Evolutionary conservation across 2,797 vertebrate species (phyloP).

Genomic region (Takifugu rubripes): DNA sequence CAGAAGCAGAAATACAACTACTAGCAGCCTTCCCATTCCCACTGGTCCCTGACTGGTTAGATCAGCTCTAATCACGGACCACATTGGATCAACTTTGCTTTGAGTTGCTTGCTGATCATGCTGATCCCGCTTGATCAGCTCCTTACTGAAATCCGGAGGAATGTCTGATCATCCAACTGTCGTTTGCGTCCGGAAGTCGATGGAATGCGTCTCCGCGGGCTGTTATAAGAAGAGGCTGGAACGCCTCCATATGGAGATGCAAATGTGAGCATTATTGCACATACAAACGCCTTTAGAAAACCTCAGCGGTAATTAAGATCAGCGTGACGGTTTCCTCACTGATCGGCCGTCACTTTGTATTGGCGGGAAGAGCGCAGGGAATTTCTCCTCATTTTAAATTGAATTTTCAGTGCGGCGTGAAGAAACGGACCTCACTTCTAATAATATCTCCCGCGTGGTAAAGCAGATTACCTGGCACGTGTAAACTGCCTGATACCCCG

Average conservation of each 20-base stretch:
- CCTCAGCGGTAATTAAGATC: no score
- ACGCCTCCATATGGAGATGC: neutral
- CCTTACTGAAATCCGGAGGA: constrained; percentile 39
- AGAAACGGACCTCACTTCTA: constrained; percentile 17
- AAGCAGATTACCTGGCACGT: constrained; percentile 56
- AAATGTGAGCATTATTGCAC: no score
- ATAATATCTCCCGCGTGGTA: constrained; percentile 31
- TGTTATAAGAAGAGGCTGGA: constrained; percentile 4
- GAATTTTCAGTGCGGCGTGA: no score
- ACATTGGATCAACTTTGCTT: constrained; percentile 56
- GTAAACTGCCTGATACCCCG: constrained; percentile 47
- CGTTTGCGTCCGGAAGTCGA: neutral
- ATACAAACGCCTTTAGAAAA: no score
- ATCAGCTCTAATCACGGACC: constrained; percentile 48
- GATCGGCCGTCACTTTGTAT: no score
- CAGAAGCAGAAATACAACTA: no score
- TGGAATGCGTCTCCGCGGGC: neutral
- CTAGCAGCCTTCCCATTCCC: no score
- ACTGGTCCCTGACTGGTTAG: constrained; percentile 12
- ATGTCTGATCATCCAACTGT: constrained; percentile 6
- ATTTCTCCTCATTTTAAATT: no score
- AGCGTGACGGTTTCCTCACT: no score
- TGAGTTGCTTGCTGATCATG: constrained; percentile 32
- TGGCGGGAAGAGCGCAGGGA: no score
- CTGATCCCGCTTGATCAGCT: constrained; percentile 51